A percentile compares a stretch with the other conserved stretches of the same genome.
Conservation (phyloP, 92 coral and sea anemone species). For the Epizoanthus ramosus region DNA sequence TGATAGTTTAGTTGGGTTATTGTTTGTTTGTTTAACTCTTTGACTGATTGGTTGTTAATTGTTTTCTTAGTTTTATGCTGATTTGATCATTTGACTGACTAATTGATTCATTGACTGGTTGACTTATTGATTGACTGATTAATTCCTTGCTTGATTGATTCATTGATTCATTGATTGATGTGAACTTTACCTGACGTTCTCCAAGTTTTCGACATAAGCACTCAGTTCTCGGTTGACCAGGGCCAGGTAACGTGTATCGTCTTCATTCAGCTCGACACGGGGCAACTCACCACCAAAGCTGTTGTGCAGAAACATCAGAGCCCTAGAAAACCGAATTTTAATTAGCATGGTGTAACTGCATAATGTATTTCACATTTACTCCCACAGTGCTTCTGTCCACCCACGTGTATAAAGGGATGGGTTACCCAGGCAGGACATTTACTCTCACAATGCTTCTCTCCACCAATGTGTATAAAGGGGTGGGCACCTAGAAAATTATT, state of each 20-base stretch:
- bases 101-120: not conserved
- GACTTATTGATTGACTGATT: not conserved
- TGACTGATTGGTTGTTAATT: too few species aligned
- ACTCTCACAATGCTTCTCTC: not conserved
- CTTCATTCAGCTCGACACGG: constrained; percentile 72
- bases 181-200: constrained; percentile 76
- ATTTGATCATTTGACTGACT: not conserved
- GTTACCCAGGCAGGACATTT: too few species aligned
- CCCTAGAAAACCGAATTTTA: constrained; percentile 47
- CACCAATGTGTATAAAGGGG: not conserved
- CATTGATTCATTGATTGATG: too few species aligned
- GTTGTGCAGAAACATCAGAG: constrained; percentile 88
- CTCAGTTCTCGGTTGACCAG: constrained; percentile 88
- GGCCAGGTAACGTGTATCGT: constrained; percentile 87
- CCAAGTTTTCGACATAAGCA: constrained; percentile 80
- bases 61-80: too few species aligned
- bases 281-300: constrained; percentile 85
- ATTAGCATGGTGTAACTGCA: not conserved
- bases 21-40: too few species aligned
- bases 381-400: not conserved
- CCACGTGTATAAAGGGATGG: too few species aligned
- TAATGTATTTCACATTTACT: not conserved
- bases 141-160: not conserved
- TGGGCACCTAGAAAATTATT: too few species aligned
- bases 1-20: too few species aligned